Base-by-base conservation (phyloP, 2,797 vertebrate genomes). In the Coluber constrictor region DNA sequence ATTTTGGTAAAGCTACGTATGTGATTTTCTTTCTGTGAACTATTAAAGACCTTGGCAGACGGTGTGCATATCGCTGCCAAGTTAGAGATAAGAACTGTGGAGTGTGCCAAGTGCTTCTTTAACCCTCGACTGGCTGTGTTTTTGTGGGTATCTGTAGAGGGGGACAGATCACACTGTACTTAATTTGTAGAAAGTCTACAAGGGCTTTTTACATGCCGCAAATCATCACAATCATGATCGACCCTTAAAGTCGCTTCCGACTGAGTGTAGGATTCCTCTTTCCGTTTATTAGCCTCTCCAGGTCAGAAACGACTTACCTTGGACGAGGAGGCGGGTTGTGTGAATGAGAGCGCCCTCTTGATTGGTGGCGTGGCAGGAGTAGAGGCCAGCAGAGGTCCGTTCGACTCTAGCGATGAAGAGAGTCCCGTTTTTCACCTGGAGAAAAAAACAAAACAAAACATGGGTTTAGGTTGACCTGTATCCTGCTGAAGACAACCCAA, bases 351-450 rank as follows among this genome's bases (percentile, higher is more conserved):
- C 98, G 95, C 99, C 99, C 96, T 99, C 99, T 0, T 98, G 94
- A 96, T 98, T 99, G 96, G 98, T 98, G 20, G 99, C 99, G 1
- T 99, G 98, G 97, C 99, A 99, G 90, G 97, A 98, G 94, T 99
- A 99, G 88, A 98, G 96, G 94, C 99, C 99, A 0, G 99, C 98
- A 5, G 96, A 98, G 96, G 98, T 96, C 25, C 98, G 98, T 23
- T 98, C 98, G 96, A 98, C 98, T 0, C 94, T 96, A 0, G 95
- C 96, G 94, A 99, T 97, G 97, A 97, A 97, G 97, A 99, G 97
- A 0, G 98, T 98, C 70, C 98, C 99, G 86, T 99, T 99, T 95
- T 97, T 98, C 93, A 99, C 98, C 99, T 99, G 94, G 23, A 70
- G 79, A 92, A 90, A 0, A 0, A 37, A 37, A n/a, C 3, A 12